Conservation (phyloP, 1,140 invertebrate genomes). For the Lasioglossum albipes region DNA sequence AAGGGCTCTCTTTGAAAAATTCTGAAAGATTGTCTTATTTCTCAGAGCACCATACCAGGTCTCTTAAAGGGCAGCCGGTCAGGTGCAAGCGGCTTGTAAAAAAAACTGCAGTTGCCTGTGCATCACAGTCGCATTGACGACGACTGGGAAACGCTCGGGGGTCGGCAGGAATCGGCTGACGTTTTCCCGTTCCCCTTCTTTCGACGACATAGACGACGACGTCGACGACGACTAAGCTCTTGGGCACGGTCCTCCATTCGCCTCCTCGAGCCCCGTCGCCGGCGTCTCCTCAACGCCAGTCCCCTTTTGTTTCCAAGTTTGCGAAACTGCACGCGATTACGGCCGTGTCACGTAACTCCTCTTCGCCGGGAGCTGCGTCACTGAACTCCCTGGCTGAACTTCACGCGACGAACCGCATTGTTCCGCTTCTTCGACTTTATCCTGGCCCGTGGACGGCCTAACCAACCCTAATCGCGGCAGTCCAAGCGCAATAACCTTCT, state of each 20-base stretch:
- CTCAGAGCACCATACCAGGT: no score
- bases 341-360: slow-evolving; percentile 71
- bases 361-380: slow-evolving; percentile 57
- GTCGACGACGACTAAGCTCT: slow-evolving; percentile 27
- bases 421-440: slow-evolving; percentile 36
- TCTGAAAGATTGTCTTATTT: no score
- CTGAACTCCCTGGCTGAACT: slow-evolving; percentile 63
- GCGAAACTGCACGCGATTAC: slow-evolving; percentile 71
- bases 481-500: no score
- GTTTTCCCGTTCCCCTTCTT: background rate
- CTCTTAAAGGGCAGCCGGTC: background rate
- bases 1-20: no score
- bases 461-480: slow-evolving; percentile 16
- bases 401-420: slow-evolving; percentile 60
- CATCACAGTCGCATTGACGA: background rate
- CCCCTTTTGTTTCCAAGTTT: slow-evolving; percentile 68
- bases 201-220: slow-evolving; percentile 1
- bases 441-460: slow-evolving; percentile 9
- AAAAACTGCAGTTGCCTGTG: background rate
- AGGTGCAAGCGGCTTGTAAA: background rate
- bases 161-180: slow-evolving; percentile 39
- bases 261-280: slow-evolving; percentile 29
- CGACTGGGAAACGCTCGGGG: background rate
- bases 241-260: slow-evolving; percentile 39
- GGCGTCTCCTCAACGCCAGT: slow-evolving; percentile 27